These are phyloP conservation scores for Balaenoptera acutorostrata DNA, from an alignment of 2,113 vertebrate species.

Conservation along the genomic window DNA sequence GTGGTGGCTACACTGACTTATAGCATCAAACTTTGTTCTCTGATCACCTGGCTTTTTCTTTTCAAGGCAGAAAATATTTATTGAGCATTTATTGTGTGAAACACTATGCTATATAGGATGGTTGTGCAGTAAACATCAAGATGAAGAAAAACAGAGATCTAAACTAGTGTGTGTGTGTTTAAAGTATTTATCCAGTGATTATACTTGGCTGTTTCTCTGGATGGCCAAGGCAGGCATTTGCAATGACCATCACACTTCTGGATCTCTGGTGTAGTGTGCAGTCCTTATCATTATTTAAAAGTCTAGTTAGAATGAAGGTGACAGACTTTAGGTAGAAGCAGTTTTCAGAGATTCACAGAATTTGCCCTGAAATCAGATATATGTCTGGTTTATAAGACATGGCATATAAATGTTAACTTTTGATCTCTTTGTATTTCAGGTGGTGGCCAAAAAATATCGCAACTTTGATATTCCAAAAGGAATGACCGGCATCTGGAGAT, in stretches of 20 bases:
- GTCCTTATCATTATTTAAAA: not conserved
- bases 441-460: conserved; percentile 96
- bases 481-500: conserved; percentile 95
- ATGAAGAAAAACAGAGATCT: not conserved
- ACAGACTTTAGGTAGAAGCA: not conserved
- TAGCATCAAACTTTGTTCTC: not conserved
- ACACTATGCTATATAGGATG: not conserved
- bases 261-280: not conserved
- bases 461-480: conserved; percentile 96
- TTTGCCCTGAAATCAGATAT: not conserved
- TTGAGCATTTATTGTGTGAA: not conserved
- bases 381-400: not conserved
- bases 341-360: not conserved
- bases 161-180: not conserved
- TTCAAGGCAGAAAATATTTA: not conserved
- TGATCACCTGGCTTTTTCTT: not conserved
- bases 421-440: conserved; percentile 79
- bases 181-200: not conserved
- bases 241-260: not conserved
- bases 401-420: not conserved
- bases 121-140: not conserved
- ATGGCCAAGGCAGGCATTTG: no score
- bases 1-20: not conserved
- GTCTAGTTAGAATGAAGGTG: not conserved
- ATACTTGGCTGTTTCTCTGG: not conserved